Evolutionary conservation across 1,140 invertebrate species (phyloP).

Genomic region (Venturia canescens): DNA sequence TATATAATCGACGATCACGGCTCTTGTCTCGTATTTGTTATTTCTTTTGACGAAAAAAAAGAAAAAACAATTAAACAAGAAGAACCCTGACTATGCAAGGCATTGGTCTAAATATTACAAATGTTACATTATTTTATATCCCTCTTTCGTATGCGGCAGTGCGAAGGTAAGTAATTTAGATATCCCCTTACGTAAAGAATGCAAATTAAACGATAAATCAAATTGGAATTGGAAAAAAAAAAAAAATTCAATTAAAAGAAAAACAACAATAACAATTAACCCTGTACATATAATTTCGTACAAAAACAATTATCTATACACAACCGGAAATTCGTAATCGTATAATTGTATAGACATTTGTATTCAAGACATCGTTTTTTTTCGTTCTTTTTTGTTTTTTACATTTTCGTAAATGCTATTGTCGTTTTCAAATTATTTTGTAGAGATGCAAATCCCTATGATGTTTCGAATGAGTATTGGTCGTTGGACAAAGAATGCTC

Average conservation of each 20-base stretch:
- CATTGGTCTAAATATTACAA: constrained; percentile 65
- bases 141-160: constrained; percentile 70
- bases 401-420: constrained; percentile 65
- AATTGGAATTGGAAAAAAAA: constrained; percentile 49
- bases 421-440: constrained; percentile 63
- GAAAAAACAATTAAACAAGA: too few species aligned
- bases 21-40: neutral
- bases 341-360: constrained; percentile 65
- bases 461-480: constrained; percentile 39
- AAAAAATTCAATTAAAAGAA: too few species aligned
- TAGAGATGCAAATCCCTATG: constrained; percentile 29
- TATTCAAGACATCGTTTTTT: constrained; percentile 63
- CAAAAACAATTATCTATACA: constrained; percentile 60
- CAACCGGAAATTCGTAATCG: constrained; percentile 56
- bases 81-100: constrained; percentile 56
- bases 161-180: constrained; percentile 71
- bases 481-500: constrained; percentile 19
- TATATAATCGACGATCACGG: constrained; percentile 6
- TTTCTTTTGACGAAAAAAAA: neutral
- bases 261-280: constrained; percentile 52
- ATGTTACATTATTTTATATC: constrained; percentile 59
- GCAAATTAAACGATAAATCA: constrained; percentile 50
- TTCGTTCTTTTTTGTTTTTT: neutral
- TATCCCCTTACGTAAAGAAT: constrained; percentile 62
- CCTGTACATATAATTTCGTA: constrained; percentile 65